phyloP scores from a whole-genome alignment of 2,113 vertebrate genomes.

The Phoxinus phoxinus region DNA sequence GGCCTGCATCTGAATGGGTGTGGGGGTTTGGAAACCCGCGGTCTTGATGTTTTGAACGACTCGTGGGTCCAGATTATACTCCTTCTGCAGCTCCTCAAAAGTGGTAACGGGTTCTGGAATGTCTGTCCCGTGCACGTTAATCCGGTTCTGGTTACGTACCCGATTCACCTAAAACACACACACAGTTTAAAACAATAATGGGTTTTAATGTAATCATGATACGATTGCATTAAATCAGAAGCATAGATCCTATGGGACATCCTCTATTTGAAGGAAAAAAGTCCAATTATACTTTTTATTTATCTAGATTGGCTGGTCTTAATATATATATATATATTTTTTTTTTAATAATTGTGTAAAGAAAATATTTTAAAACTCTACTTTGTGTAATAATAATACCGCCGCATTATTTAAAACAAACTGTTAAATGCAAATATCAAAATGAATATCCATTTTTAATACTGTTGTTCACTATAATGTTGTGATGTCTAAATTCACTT shows the following conservation, averaged over 20 bases:
- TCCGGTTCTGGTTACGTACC: conserved; percentile 84
- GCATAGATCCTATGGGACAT: too few species aligned
- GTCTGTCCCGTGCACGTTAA: conserved; percentile 88
- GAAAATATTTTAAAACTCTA: too few species aligned
- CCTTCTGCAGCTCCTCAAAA: conserved; percentile 87
- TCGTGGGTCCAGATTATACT: conserved; percentile 83
- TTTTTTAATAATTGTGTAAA: too few species aligned
- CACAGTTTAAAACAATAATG: too few species aligned
- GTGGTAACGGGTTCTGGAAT: conserved; percentile 88
- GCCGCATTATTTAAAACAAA: too few species aligned
- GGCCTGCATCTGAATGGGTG: conserved; percentile 95
- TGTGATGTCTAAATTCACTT: not conserved
- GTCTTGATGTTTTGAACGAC: conserved; percentile 86
- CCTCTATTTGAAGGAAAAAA: too few species aligned
- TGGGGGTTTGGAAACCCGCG: conserved; percentile 84
- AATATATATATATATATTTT: too few species aligned
- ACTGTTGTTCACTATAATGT: not conserved
- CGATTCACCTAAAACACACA: conserved; percentile 80
- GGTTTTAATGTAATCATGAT: too few species aligned
- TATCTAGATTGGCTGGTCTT: too few species aligned
- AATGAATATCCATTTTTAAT: not conserved
- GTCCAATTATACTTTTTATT: too few species aligned
- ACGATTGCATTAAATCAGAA: too few species aligned
- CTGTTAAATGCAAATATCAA: not conserved
- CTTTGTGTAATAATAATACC: too few species aligned